Conservation (phyloP, 2,888 invertebrate genomes). For the Lasioglossum pauxillum region DNA sequence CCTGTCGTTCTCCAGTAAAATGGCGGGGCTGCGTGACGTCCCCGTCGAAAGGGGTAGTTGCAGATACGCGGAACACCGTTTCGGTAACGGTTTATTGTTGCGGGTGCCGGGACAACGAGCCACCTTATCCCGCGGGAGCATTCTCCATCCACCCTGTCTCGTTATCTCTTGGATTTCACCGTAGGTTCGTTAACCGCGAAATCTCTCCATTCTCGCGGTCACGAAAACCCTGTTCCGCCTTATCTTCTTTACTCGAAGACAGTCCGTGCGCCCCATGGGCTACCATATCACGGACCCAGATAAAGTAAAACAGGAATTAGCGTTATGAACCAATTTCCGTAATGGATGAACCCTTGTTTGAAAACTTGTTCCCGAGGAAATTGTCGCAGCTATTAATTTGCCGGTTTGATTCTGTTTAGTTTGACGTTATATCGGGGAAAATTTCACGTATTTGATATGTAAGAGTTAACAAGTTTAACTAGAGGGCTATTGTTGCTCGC, state of each 20-base stretch:
- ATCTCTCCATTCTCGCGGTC: slow-evolving; percentile 65
- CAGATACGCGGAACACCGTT: slow-evolving; percentile 25
- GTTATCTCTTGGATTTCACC: slow-evolving; percentile 79
- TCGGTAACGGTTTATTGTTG: slow-evolving; percentile 58
- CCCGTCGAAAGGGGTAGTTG: slow-evolving; percentile 48
- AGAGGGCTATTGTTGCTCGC: too few species aligned
- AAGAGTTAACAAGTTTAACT: not conserved
- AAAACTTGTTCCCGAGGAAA: not conserved
- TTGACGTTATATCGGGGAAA: not conserved
- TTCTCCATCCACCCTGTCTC: slow-evolving; percentile 72
- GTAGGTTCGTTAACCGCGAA: slow-evolving; percentile 77
- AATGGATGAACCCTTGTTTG: slow-evolving; percentile 27
- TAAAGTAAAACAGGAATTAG: slow-evolving; percentile 50
- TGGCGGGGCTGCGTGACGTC: slow-evolving; percentile 20
- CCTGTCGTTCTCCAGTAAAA: slow-evolving; percentile 14
- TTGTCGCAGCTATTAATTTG: not conserved
- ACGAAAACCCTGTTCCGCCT: slow-evolving; percentile 58
- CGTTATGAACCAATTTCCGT: slow-evolving; percentile 20
- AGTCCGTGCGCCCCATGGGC: not conserved
- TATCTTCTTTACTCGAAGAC: slow-evolving; percentile 59
- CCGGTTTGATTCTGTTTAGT: not conserved
- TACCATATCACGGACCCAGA: slow-evolving; percentile 8
- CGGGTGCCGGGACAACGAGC: slow-evolving; percentile 51
- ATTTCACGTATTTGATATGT: not conserved
- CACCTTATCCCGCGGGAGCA: slow-evolving; percentile 73